Evolutionary conservation across 2,888 invertebrate species (phyloP).

Genomic region (Mythimna pallens): DNA sequence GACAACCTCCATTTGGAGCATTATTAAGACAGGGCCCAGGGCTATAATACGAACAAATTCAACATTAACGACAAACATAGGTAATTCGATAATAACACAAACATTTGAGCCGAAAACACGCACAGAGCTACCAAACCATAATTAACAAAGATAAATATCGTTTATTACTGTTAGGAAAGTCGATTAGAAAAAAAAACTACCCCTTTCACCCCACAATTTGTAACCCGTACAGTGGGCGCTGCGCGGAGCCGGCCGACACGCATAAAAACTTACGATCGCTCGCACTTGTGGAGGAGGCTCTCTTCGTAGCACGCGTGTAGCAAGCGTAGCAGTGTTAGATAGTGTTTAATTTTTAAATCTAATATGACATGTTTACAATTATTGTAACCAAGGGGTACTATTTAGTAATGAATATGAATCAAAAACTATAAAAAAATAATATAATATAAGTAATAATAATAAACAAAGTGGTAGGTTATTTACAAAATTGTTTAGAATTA

Average conservation of each 20-base stretch:
- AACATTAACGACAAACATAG: slow-evolving; percentile 83
- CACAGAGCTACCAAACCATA: slow-evolving; percentile 89
- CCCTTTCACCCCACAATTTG: slow-evolving; percentile 91
- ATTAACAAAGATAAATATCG: slow-evolving; percentile 91
- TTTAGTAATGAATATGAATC: too few species aligned
- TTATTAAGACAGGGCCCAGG: slow-evolving; percentile 62
- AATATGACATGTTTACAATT: neutral
- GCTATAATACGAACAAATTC: slow-evolving; percentile 73
- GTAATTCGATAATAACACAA: slow-evolving; percentile 89
- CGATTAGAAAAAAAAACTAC: slow-evolving; percentile 91
- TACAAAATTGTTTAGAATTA: too few species aligned
- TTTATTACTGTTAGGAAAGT: slow-evolving; percentile 91
- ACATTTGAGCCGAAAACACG: slow-evolving; percentile 86
- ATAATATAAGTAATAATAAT: too few species aligned
- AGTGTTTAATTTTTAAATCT: neutral
- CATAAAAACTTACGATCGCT: slow-evolving; percentile 83
- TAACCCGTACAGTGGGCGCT: slow-evolving; percentile 90
- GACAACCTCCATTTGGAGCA: slow-evolving; percentile 39
- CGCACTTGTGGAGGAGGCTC: slow-evolving; percentile 73
- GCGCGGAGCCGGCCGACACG: slow-evolving; percentile 78
- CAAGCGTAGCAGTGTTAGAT: neutral
- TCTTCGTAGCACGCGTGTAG: slow-evolving; percentile 17
- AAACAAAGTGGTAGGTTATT: too few species aligned
- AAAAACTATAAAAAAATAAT: too few species aligned
- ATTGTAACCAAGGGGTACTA: neutral